Evolutionary conservation across 2,113 vertebrate genomes (phyloP).

Genomic region (Psittacula cyanocephala): DNA sequence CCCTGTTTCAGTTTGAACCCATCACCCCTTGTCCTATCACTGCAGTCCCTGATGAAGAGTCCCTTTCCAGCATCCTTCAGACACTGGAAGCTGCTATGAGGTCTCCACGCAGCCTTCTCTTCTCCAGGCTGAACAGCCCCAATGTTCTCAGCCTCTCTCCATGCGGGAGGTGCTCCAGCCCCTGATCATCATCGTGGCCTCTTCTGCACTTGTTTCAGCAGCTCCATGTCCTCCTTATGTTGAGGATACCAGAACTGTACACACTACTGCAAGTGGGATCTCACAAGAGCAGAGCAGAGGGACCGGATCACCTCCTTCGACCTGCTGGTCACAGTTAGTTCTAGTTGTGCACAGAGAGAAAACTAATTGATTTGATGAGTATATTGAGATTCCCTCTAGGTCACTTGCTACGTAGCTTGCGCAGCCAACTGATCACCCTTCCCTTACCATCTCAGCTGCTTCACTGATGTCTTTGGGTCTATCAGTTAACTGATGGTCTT

Average conservation of each 20-base stretch:
- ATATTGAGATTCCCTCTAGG: neutral
- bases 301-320: neutral
- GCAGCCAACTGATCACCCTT: accelerated
- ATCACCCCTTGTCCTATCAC: neutral
- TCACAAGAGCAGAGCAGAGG: neutral
- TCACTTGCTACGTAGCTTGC: neutral
- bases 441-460: neutral
- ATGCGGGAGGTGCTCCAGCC: neutral
- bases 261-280: neutral
- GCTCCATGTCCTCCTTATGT: neutral
- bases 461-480: neutral
- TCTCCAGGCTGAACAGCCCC: neutral
- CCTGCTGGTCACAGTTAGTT: neutral
- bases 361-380: neutral
- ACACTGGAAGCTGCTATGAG: neutral
- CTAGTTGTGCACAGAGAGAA: neutral
- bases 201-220: neutral
- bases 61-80: neutral
- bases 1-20: neutral
- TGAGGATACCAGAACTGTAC: neutral
- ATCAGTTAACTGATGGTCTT: neutral
- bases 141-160: neutral
- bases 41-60: neutral
- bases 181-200: neutral
- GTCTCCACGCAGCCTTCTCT: neutral